These are phyloP conservation scores for Ispidina lecontei DNA, from an alignment of 2,797 vertebrate genomes.

Conservation along the genomic window DNA sequence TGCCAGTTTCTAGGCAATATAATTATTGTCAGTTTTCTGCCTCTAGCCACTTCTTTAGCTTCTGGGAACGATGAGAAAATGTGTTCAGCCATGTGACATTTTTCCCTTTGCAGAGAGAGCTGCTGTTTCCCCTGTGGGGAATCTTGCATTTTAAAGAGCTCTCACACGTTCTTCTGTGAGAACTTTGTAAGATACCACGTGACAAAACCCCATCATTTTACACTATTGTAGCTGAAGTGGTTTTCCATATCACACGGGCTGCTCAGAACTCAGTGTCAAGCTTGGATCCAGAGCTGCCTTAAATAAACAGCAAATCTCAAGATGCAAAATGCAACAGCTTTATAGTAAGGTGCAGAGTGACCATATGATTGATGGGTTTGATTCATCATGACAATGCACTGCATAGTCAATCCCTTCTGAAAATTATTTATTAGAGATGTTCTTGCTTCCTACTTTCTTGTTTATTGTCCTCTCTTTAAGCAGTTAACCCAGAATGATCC, in stretches of 20 bases:
- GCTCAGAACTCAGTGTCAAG: background rate
- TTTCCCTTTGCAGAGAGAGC: constrained; percentile 18
- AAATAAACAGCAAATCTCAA: background rate
- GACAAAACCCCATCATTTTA: constrained; percentile 12
- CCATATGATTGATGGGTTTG: background rate
- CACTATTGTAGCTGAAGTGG: background rate
- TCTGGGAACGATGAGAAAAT: constrained; percentile 63
- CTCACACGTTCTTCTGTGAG: background rate
- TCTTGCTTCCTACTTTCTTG: background rate
- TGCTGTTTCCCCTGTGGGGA: background rate
- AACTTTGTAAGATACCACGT: background rate
- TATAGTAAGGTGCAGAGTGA: background rate
- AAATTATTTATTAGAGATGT: background rate
- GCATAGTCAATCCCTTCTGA: background rate
- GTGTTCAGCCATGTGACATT: constrained; percentile 54
- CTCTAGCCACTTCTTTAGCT: constrained; percentile 63
- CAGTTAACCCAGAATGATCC: background rate
- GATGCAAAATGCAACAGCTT: background rate
- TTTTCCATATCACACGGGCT: background rate
- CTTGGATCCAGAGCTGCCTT: background rate
- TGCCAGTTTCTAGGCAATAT: constrained; percentile 60
- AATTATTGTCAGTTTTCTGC: constrained; percentile 72
- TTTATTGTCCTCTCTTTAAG: background rate
- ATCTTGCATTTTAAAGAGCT: constrained; percentile 55
- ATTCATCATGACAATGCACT: background rate